Base-by-base conservation (phyloP, 2,888 invertebrate species). In the Cataglyphis livida region DNA sequence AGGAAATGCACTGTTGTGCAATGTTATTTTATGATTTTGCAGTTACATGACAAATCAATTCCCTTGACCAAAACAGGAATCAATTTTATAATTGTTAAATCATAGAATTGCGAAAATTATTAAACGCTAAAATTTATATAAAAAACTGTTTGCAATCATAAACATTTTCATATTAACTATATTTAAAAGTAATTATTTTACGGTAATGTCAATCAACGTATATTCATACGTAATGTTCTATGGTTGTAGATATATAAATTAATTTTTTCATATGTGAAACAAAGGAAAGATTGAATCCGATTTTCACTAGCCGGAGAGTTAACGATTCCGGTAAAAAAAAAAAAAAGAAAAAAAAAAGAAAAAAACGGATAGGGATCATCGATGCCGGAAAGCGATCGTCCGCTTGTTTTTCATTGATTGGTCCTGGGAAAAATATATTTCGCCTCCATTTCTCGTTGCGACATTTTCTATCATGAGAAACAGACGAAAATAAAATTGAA, bases 401-500 rank as follows among this genome's bases (percentile, higher is more conserved):
- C 71, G 44, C 71, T 79, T 71, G 78, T 79, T 79, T 79, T 79
- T 79, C 59, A 79, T 79, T 68, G 68, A 68, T 68, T 71, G 78
- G 71, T 25, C 44, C 78, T 44, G 59, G 32, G 32, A 71, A 79
- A 79, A 79, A 79, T 79, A 79, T 59, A 71, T 79, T 78, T 78
- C 59, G 59, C 41, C 59, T 79, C 71, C 71, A 41, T 21, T 70
- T 70, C 41, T 78, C 70, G 78, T 66, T 32, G 44, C 78, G 71
- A 78, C 59, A 57, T 79, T 70, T 44, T 71, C 71, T 48, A 71
- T 79, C 78, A 71, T 71, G 78, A 70, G 54, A 76, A 57, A 54
- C 78, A 44, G 71, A 59, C 78, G 59, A 71, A 79, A 79, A 79
- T 79, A 70, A 79, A 79, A 79, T 79, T 79, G 78, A 59, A 79